phyloP scores from a whole-genome alignment of 2,113 vertebrate genomes.

The Poeciliopsis retropinna region DNA sequence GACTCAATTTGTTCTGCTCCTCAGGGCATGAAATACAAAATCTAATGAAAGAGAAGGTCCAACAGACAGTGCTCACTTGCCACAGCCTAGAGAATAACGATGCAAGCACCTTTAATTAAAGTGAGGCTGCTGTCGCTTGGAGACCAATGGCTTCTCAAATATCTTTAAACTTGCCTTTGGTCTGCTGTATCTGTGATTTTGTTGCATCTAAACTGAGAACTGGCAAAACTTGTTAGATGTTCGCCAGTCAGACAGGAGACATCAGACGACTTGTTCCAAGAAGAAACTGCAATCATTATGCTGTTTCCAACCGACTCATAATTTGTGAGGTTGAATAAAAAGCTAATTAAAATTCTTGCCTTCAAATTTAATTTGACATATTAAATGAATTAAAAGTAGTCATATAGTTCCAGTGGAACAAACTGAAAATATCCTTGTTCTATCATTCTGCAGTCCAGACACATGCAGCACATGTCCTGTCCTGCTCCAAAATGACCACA shows the following conservation, averaged over 20 bases:
- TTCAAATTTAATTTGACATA: neutral
- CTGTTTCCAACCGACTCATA: too few relatives aligned
- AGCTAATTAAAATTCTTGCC: too few relatives aligned
- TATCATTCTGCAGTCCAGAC: neutral
- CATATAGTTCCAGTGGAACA: neutral
- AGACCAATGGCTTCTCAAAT: constrained; percentile 20
- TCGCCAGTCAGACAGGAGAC: constrained; percentile 13
- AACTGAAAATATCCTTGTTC: neutral
- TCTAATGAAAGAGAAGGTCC: constrained; percentile 69
- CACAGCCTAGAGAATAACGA: constrained; percentile 39
- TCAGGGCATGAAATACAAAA: constrained; percentile 68
- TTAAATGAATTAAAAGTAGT: neutral
- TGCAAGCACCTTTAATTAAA: constrained; percentile 62
- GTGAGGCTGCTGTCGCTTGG: constrained; percentile 23
- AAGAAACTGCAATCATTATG: too few relatives aligned
- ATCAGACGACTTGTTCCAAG: neutral
- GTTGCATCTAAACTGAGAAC: constrained; percentile 34
- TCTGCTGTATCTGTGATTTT: constrained; percentile 30
- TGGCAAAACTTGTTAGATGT: neutral
- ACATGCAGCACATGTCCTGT: neutral
- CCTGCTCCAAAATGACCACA: neutral
- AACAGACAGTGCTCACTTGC: constrained; percentile 50
- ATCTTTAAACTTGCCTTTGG: constrained; percentile 47
- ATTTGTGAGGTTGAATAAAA: too few relatives aligned
- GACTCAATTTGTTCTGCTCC: constrained; percentile 72